These are phyloP conservation scores for Pilophorus perplexus DNA, from an alignment of 2,888 invertebrate genomes.

Conservation along the genomic window DNA sequence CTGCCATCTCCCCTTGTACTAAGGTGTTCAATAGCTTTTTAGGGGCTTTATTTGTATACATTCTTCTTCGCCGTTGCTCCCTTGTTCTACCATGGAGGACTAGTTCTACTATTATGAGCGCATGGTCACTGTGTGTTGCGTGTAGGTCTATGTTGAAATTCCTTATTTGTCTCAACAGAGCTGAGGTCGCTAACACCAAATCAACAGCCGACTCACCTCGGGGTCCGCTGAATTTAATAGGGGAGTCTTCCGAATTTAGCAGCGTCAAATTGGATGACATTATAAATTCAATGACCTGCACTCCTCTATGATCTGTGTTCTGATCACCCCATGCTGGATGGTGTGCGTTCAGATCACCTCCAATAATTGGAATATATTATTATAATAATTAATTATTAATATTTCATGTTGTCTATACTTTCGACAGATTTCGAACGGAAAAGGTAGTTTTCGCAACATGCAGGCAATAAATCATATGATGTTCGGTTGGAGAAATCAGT, in stretches of 20 bases:
- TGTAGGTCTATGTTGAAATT: not conserved
- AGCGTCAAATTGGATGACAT: not conserved
- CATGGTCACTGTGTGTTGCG: not conserved
- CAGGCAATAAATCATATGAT: too few species aligned
- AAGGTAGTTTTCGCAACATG: too few species aligned
- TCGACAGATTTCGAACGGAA: not conserved
- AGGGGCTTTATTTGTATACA: not conserved
- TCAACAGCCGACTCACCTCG: conserved; percentile 3
- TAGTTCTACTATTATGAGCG: not conserved
- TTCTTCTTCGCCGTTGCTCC: not conserved
- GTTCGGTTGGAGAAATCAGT: too few species aligned
- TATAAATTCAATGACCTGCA: not conserved
- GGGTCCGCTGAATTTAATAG: not conserved
- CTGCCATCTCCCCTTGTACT: not conserved
- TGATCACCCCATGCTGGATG: not conserved
- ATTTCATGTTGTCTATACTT: not conserved
- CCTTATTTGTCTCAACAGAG: not conserved
- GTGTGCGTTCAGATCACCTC: conserved; percentile 9
- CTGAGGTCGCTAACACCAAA: not conserved
- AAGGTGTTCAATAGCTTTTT: not conserved
- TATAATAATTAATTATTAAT: too few species aligned
- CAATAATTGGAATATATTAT: too few species aligned
- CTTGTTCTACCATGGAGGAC: not conserved
- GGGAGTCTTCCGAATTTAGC: conserved; percentile 1
- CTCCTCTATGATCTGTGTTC: not conserved